Percentiles rank a stretch among this genome's conserved stretches.
Conservation (phyloP, 2,888 invertebrate species). For the Coremacera marginata region DNA sequence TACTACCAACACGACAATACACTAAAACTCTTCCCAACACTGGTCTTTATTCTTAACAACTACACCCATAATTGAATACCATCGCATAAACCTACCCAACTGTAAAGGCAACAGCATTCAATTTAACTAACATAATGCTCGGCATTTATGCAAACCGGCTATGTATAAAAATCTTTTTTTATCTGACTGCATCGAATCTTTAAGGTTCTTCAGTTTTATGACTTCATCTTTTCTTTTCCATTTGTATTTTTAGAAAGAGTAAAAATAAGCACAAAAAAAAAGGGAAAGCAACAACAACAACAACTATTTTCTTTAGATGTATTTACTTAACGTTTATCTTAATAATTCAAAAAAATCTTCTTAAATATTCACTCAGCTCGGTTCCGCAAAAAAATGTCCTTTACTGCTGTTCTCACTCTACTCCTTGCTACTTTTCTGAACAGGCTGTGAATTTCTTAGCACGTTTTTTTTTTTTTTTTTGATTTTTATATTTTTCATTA, state of each 20-base stretch:
- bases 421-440: background rate
- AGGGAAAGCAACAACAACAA: background rate
- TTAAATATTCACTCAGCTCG: conserved; percentile 44
- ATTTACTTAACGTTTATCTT: conserved; percentile 42
- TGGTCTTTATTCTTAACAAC: too few relatives aligned
- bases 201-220: background rate
- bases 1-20: too few relatives aligned
- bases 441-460: conserved; percentile 32
- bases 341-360: conserved; percentile 35
- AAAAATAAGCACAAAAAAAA: background rate
- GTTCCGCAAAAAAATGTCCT: conserved; percentile 35
- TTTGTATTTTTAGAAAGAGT: background rate
- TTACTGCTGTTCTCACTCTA: background rate
- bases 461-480: conserved; percentile 38
- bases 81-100: too few relatives aligned
- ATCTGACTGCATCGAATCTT: background rate
- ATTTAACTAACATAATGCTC: conserved; percentile 1
- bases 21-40: too few relatives aligned
- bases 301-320: conserved; percentile 10
- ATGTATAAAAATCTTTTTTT: background rate
- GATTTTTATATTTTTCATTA: too few relatives aligned
- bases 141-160: background rate
- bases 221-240: background rate
- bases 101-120: background rate
- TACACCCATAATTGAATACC: too few relatives aligned